Conservation (phyloP, 2,888 invertebrate genomes). For the Ophioninae sp. region DNA sequence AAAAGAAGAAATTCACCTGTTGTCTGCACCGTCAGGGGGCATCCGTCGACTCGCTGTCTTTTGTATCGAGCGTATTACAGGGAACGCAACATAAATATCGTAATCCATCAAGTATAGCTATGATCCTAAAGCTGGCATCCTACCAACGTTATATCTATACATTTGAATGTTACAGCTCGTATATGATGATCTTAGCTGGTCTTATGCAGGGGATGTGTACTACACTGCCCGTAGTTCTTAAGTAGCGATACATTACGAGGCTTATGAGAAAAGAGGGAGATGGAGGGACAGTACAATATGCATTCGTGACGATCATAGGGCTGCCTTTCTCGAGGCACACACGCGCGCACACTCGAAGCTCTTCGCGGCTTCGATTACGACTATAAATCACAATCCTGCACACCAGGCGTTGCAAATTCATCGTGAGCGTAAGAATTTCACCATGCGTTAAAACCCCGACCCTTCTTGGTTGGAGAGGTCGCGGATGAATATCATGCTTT, state of each 20-base stretch:
- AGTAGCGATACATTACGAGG: slow-evolving; percentile 63
- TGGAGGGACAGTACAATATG: slow-evolving; percentile 73
- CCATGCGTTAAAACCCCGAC: slow-evolving; percentile 32
- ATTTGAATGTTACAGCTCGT: slow-evolving; percentile 24
- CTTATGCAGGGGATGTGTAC: slow-evolving; percentile 37
- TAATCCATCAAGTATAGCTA: slow-evolving; percentile 49
- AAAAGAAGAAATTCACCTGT: slow-evolving; percentile 53
- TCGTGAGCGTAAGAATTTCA: slow-evolving; percentile 69
- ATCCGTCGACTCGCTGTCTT: slow-evolving; percentile 17
- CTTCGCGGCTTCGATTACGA: slow-evolving; percentile 68
- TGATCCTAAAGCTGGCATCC: slow-evolving; percentile 33
- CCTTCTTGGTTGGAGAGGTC: slow-evolving; percentile 16
- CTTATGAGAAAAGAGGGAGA: slow-evolving; percentile 36
- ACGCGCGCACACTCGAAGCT: slow-evolving; percentile 20
- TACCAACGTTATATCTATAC: slow-evolving; percentile 41
- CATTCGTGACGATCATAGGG: slow-evolving; percentile 69
- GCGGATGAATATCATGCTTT: slow-evolving; percentile 14
- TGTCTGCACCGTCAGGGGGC: slow-evolving; percentile 29
- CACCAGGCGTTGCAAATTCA: slow-evolving; percentile 71
- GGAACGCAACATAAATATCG: slow-evolving; percentile 46
- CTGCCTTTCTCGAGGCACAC: slow-evolving; percentile 52
- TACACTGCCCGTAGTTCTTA: slow-evolving; percentile 51
- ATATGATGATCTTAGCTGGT: slow-evolving; percentile 33
- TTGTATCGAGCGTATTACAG: slow-evolving; percentile 44
- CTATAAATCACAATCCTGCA: slow-evolving; percentile 73